These are phyloP conservation scores for Drosophila sordidula DNA, from an alignment of 2,888 invertebrate species.

Conservation along the genomic window DNA sequence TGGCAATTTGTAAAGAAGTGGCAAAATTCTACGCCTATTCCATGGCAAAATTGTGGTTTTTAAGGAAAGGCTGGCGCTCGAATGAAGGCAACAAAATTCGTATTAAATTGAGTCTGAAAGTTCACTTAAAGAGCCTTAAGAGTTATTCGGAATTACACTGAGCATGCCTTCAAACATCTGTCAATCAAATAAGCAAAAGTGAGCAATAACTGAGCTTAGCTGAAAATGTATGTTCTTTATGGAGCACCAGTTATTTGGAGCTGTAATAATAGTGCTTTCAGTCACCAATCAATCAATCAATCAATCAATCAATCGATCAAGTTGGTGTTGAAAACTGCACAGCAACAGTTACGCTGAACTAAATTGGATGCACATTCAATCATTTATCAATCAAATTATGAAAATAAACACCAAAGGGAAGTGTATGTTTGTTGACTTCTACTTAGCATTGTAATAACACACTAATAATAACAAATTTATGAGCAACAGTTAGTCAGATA, in stretches of 20 bases:
- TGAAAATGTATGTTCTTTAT: background rate
- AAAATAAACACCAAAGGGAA: too few relatives aligned
- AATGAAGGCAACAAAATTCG: background rate
- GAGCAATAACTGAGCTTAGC: too few relatives aligned
- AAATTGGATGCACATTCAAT: too few relatives aligned
- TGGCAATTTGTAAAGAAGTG: constrained; percentile 37
- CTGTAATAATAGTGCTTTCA: background rate
- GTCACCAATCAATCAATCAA: constrained; percentile 1
- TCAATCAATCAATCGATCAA: background rate
- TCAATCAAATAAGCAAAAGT: background rate
- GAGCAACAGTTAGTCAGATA: too few relatives aligned
- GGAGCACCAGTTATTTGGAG: background rate
- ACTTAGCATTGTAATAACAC: too few relatives aligned
- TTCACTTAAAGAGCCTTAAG: background rate
- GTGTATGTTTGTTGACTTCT: too few relatives aligned
- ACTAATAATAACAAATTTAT: too few relatives aligned
- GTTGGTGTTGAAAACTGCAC: too few relatives aligned
- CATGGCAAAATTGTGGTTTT: constrained; percentile 2
- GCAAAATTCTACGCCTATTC: constrained; percentile 10
- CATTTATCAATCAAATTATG: too few relatives aligned
- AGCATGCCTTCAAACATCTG: background rate
- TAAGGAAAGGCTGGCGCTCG: background rate
- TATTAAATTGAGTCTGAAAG: background rate
- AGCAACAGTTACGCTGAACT: too few relatives aligned
- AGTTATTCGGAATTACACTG: background rate